These are phyloP conservation scores for Siniperca knerii DNA, from an alignment of 2,113 vertebrate genomes.

Conservation along the genomic window DNA sequence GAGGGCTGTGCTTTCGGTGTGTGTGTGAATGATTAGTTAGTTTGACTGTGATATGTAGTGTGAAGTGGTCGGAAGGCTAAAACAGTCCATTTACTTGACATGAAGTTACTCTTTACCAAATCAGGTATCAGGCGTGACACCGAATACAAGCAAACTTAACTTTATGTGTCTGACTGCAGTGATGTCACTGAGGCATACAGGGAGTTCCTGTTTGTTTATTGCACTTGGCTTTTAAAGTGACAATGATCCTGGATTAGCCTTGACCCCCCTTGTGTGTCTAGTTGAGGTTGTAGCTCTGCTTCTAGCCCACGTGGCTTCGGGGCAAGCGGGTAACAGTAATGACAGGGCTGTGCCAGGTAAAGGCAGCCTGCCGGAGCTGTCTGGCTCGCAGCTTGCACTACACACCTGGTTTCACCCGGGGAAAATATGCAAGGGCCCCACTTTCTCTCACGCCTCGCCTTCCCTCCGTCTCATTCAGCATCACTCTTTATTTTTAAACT, in stretches of 20 bases:
- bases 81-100: not conserved
- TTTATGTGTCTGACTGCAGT: not conserved
- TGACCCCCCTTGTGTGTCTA: not conserved
- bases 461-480: not conserved
- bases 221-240: slow-evolving; percentile 15
- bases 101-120: not conserved
- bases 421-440: slow-evolving; percentile 57
- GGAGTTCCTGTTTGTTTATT: not conserved
- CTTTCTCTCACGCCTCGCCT: slow-evolving; percentile 74
- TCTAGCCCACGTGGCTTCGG: slow-evolving; percentile 42
- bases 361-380: slow-evolving; percentile 54
- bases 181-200: not conserved
- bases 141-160: no score
- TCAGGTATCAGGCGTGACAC: no score
- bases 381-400: slow-evolving; percentile 47
- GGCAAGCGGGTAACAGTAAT: slow-evolving; percentile 58
- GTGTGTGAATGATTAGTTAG: no score
- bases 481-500: not conserved
- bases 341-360: slow-evolving; percentile 64
- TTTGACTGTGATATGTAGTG: no score
- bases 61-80: no score
- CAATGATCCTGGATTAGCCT: slow-evolving; percentile 24
- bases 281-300: slow-evolving; percentile 8
- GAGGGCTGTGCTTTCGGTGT: no score
- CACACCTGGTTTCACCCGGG: slow-evolving; percentile 79